Conservation (phyloP, 1,140 invertebrate genomes). For the Nylanderia fulva region DNA sequence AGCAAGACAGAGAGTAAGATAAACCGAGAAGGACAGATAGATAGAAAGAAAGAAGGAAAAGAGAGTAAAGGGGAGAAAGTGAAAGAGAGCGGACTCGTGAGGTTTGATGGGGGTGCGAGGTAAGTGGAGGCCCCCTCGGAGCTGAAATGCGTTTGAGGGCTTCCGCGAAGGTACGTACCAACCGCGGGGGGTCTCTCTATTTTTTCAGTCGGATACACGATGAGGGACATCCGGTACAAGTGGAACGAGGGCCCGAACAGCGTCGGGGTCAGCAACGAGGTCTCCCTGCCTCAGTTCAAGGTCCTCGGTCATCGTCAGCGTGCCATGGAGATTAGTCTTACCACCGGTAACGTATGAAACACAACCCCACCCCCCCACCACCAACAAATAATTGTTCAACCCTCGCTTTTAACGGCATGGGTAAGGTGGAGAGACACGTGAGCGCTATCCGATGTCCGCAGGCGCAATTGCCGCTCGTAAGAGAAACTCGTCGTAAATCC, state of each 20-base stretch:
- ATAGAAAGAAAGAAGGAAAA: slow-evolving; percentile 58
- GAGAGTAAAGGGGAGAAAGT: slow-evolving; percentile 44
- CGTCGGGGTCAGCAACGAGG: slow-evolving; percentile 96
- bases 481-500: slow-evolving; percentile 42
- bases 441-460: slow-evolving; percentile 75
- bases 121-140: slow-evolving; percentile 86
- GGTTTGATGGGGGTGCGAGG: slow-evolving; percentile 79
- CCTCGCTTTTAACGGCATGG: slow-evolving; percentile 72
- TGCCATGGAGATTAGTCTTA: slow-evolving; percentile 96
- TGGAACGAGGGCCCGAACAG: slow-evolving; percentile 97
- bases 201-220: slow-evolving; percentile 97
- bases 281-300: slow-evolving; percentile 98
- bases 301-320: slow-evolving; percentile 95
- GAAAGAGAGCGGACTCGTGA: slow-evolving; percentile 68
- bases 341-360: slow-evolving; percentile 92
- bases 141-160: slow-evolving; percentile 73
- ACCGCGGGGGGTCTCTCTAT: slow-evolving; percentile 89
- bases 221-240: slow-evolving; percentile 98
- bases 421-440: slow-evolving; percentile 75
- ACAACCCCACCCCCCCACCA: slow-evolving; percentile 69
- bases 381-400: slow-evolving; percentile 70
- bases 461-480: slow-evolving; percentile 65
- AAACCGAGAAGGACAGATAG: slow-evolving; percentile 64
- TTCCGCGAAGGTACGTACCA: slow-evolving; percentile 88
- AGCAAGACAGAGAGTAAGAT: slow-evolving; percentile 40